phyloP scores from a whole-genome alignment of 2,888 invertebrate species.

The Macropis europaea region DNA sequence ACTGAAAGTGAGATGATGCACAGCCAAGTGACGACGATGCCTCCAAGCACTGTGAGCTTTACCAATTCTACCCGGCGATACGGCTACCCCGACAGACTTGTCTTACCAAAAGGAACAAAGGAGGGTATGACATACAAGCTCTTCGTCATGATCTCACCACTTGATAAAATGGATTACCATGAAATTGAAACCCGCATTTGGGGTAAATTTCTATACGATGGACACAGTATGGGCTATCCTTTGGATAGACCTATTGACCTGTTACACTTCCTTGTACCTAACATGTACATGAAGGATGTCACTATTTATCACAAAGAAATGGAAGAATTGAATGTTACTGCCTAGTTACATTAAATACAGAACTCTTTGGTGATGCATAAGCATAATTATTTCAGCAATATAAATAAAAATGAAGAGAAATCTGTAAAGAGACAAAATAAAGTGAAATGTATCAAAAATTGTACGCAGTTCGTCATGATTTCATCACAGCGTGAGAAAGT shows the following conservation, averaged over 20 bases:
- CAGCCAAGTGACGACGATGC: constrained; percentile 81
- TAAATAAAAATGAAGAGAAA: not conserved
- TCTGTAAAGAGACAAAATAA: constrained; percentile 18
- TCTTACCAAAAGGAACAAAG: constrained; percentile 84
- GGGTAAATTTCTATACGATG: constrained; percentile 70
- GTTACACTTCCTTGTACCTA: constrained; percentile 59
- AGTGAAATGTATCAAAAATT: not conserved
- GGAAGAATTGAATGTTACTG: constrained; percentile 65
- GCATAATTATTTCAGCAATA: not conserved
- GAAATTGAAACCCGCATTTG: constrained; percentile 71
- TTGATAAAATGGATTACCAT: constrained; percentile 73
- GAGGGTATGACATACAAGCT: constrained; percentile 84
- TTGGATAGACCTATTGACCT: constrained; percentile 81
- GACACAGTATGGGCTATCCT: constrained; percentile 81
- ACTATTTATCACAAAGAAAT: constrained; percentile 72
- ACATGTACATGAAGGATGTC: constrained; percentile 69
- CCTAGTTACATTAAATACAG: constrained; percentile 25
- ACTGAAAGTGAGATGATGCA: constrained; percentile 73
- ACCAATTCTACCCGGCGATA: constrained; percentile 80
- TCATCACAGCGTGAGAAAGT: no score
- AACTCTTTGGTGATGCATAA: not conserved
- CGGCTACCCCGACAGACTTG: constrained; percentile 83
- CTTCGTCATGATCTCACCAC: constrained; percentile 82
- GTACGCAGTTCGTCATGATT: no score
- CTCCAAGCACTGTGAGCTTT: constrained; percentile 80